phyloP scores from a whole-genome alignment of 2,797 vertebrate genomes.

The Euthynnus affinis region DNA sequence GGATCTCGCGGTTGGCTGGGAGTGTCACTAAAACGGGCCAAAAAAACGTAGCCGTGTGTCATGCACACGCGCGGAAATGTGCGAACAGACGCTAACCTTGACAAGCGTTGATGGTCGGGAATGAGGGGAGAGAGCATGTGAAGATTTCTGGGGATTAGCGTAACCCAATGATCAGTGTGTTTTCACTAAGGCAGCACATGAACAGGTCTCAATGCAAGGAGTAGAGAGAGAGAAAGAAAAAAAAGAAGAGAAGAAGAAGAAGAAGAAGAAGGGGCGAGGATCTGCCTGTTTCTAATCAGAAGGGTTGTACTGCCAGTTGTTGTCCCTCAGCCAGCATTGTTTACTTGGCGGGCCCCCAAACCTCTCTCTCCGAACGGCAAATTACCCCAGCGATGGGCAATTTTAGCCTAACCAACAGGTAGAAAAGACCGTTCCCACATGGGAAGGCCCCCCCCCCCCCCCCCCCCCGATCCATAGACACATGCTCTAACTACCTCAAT shows the following conservation, averaged over 20 bases:
- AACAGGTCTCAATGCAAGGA: constrained; percentile 18
- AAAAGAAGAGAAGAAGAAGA: neutral
- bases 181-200: neutral
- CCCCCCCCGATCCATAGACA: constrained; percentile 27
- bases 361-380: constrained; percentile 56
- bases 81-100: neutral
- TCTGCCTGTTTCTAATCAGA: constrained; percentile 72
- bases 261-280: neutral
- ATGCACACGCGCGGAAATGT: constrained; percentile 5
- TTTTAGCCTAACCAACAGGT: constrained; percentile 74
- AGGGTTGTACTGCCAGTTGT: constrained; percentile 43
- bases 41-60: constrained; percentile 34
- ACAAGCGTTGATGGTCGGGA: neutral
- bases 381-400: constrained; percentile 68
- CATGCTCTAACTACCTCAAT: constrained; percentile 43
- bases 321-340: constrained; percentile 79
- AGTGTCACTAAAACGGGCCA: constrained; percentile 41
- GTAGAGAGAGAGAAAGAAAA: constrained; percentile 9
- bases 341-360: constrained; percentile 70
- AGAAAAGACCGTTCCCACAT: constrained; percentile 57
- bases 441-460: too few species aligned
- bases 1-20: constrained; percentile 21
- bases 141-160: neutral
- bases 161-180: neutral
- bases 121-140: neutral